Evolutionary conservation across 2,888 invertebrate species (phyloP).

Genomic region (Falcaria lacertinaria): DNA sequence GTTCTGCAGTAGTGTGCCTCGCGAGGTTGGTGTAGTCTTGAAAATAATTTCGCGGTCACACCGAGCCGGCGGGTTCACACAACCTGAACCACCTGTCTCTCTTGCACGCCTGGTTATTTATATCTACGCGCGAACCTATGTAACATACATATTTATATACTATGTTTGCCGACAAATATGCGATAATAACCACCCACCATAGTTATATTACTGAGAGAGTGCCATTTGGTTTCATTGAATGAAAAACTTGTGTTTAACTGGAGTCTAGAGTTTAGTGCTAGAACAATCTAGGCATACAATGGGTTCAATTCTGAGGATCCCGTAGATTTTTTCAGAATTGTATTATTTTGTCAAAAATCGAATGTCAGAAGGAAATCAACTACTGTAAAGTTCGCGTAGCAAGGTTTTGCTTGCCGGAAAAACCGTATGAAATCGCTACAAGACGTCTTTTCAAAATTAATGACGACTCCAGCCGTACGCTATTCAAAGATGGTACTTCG

Average conservation of each 20-base stretch:
- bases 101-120: constrained; percentile 77
- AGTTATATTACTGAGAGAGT: constrained; percentile 32
- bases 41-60: constrained; percentile 80
- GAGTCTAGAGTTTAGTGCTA: too few species aligned
- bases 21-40: constrained; percentile 77
- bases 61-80: constrained; percentile 72
- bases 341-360: too few species aligned
- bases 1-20: constrained; percentile 44
- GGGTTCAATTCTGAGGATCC: too few species aligned
- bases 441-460: too few species aligned
- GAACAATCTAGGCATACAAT: too few species aligned
- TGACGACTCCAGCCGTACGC: too few species aligned
- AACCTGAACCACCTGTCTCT: constrained; percentile 76
- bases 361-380: too few species aligned
- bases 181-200: constrained; percentile 33
- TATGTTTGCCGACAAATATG: constrained; percentile 13
- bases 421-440: too few species aligned
- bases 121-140: constrained; percentile 71
- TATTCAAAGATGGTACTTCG: too few species aligned
- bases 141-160: constrained; percentile 33
- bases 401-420: too few species aligned
- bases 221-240: constrained; percentile 16
- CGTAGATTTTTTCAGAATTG: too few species aligned
- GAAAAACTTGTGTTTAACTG: constrained; percentile 7
- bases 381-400: too few species aligned